Percentiles rank a stretch among this genome's conserved stretches.
These are phyloP conservation scores for Craterocephalus amniculus DNA, from an alignment of 2,797 vertebrate species.

Conservation along the genomic window DNA sequence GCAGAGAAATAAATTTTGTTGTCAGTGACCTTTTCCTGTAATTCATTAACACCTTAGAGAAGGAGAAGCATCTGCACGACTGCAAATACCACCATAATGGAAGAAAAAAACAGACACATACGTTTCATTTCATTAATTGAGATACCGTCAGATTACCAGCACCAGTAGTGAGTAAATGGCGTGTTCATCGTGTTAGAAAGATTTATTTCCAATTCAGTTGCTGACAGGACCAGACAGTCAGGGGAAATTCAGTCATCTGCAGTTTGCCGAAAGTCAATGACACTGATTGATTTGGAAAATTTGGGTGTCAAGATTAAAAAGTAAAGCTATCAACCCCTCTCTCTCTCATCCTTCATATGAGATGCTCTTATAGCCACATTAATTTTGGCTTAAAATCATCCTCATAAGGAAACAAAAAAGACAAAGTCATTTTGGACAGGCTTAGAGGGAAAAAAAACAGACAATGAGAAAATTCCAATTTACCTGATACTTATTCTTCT, in stretches of 20 bases:
- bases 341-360: conserved; percentile 34
- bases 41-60: conserved; percentile 24
- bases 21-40: conserved; percentile 21
- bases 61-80: not conserved
- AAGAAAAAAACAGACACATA: conserved; percentile 18
- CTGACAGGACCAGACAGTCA: conserved; percentile 16
- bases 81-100: conserved; percentile 1
- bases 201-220: conserved; percentile 23
- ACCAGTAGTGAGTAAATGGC: conserved; percentile 35
- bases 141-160: conserved; percentile 16
- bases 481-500: conserved; percentile 75
- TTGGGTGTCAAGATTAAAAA: not conserved
- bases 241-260: conserved; percentile 1
- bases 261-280: conserved; percentile 7
- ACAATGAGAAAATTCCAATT: conserved; percentile 78
- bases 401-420: conserved; percentile 23
- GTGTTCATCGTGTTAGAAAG: conserved; percentile 17
- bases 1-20: conserved; percentile 6
- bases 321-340: not conserved
- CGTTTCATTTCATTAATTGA: conserved; percentile 15
- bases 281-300: not conserved
- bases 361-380: conserved; percentile 32
- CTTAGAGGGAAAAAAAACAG: conserved; percentile 40
- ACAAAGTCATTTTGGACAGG: conserved; percentile 58
- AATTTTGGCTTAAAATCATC: conserved; percentile 46